Evolutionary conservation across 1,140 invertebrate genomes (phyloP), one percentile per base, ranked within the genome.

Genomic region (Elymnias hypermnestra): DNA sequence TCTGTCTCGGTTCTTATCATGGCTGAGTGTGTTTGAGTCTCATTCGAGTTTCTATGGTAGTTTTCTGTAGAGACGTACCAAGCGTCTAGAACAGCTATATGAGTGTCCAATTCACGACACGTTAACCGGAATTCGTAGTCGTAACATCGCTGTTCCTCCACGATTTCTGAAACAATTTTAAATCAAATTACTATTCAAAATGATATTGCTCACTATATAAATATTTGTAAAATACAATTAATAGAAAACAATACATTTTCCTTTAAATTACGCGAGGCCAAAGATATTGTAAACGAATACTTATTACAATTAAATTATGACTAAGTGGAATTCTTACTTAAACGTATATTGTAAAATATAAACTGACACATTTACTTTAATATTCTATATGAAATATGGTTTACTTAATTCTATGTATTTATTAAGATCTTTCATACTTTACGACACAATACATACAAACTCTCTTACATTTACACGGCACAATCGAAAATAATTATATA

Each of bases 41-140:
- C 46, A 53, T 71, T 72, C 14, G 55, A 42, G 28, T 50, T 40
- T 15, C 28, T 53, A 19, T 71, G 47, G 53, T 76, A 72, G 40
- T 75, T 57, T n/a, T 78, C 73, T 18, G 50, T 23, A 4, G 87
- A 67, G 6, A 83, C 86, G 58, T 87, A 88, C 66, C 78, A 84
- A 3, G 86, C 87, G 39, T 89, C 87, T 33, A 89, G 63, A 3
- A 89, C 68, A 2, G 87, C 87, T 12, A 89, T 82, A 50, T 87
- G 84, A 3, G 78, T 75, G 60, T 88, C 85, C 35, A 89, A 44
- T 3, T 86, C 72, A 5, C 84, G 74, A 55, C 87, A 89, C 1
- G 85, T 88, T 3, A 89, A 64, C 2, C 86, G 71, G 49, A 89
- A 84, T 47, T 81, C 75, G 48, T 63, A 72, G 54, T 87, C 76